Conservation (phyloP, 2,797 vertebrate genomes). For the Petrocephalus sullivani region DNA sequence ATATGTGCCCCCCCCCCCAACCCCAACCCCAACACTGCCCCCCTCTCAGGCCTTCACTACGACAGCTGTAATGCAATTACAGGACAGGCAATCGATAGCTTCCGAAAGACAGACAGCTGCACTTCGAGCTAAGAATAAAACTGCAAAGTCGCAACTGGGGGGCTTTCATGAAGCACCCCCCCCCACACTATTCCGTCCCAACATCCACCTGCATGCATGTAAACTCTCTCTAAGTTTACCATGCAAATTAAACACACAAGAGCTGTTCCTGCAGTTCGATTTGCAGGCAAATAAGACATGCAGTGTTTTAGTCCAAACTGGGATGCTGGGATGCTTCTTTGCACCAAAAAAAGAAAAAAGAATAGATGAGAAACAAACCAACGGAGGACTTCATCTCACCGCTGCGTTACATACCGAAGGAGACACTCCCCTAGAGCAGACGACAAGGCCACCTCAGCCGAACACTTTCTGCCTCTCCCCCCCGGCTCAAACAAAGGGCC, state of each 20-base stretch:
- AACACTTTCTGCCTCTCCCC: conserved; percentile 28
- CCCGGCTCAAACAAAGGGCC: conserved; percentile 65
- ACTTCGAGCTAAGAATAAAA: conserved; percentile 19
- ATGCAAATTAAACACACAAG: not conserved
- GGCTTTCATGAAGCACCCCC: not conserved
- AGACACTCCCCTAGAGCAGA: conserved; percentile 66
- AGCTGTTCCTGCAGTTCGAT: not conserved
- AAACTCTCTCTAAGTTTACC: not conserved
- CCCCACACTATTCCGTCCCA: not conserved
- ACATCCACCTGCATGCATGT: conserved; percentile 6
- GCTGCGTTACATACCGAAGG: conserved; percentile 22
- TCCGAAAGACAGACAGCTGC: conserved; percentile 16
- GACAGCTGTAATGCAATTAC: conserved; percentile 17
- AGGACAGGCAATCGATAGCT: conserved; percentile 20
- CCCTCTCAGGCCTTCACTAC: not conserved
- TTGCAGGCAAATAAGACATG: not conserved
- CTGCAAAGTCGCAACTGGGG: not conserved
- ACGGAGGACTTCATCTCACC: not conserved
- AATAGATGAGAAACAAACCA: not conserved
- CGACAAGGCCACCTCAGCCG: conserved; percentile 65
- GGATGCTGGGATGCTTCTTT: not conserved
- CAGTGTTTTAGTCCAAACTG: not conserved
- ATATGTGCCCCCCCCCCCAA: not conserved
- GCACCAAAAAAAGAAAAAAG: not conserved
- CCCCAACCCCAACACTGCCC: not conserved